Conservation (phyloP, 2,888 invertebrate genomes). For the Hypena proboscidalis region DNA sequence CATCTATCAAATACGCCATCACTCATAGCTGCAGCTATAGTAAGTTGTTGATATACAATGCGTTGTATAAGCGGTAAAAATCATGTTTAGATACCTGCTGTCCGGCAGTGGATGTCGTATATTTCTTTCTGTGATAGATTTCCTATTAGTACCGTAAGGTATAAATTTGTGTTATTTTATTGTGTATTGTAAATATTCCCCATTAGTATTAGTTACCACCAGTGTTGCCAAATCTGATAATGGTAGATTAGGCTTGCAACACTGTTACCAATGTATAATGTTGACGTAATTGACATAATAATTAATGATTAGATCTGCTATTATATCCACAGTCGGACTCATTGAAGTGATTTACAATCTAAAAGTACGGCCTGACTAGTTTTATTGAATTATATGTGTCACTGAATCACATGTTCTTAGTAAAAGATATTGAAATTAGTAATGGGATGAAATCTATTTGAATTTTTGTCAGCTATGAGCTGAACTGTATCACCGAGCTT, state of each 20-base stretch:
- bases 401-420: too few species aligned
- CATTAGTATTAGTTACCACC: slow-evolving; percentile 8
- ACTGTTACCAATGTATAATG: not conserved
- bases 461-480: too few species aligned
- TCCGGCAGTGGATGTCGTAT: slow-evolving; percentile 33
- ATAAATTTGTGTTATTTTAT: slow-evolving; percentile 2
- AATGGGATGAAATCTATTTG: too few species aligned
- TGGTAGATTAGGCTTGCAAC: not conserved
- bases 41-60: slow-evolving; percentile 34
- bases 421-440: too few species aligned
- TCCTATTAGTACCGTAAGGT: slow-evolving; percentile 6
- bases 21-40: too few species aligned
- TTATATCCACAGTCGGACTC: slow-evolving; percentile 39
- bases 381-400: too few species aligned
- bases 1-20: too few species aligned
- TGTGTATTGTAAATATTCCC: slow-evolving; percentile 6
- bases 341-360: slow-evolving; percentile 6
- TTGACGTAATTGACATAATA: slow-evolving; percentile 2
- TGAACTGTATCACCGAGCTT: too few species aligned
- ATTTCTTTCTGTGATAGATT: slow-evolving; percentile 17
- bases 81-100: slow-evolving; percentile 30
- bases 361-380: slow-evolving; percentile 17
- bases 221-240: slow-evolving; percentile 7
- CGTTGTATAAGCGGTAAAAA: slow-evolving; percentile 34
- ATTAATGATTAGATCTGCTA: slow-evolving; percentile 4